Conservation (phyloP, 2,797 vertebrate genomes). For the Sebastes steindachneri region DNA sequence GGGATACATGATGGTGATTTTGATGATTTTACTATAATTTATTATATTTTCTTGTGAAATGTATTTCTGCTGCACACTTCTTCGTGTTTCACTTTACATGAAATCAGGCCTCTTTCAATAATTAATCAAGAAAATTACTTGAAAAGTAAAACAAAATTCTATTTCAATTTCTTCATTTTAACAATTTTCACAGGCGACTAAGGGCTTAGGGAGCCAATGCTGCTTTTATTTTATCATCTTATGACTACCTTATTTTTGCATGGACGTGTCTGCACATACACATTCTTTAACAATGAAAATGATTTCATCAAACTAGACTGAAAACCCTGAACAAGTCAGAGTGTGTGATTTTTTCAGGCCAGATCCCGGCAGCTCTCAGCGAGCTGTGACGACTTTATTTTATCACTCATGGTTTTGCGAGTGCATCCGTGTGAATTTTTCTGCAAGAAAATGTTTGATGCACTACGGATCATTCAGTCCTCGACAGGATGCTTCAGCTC, state of each 20-base stretch:
- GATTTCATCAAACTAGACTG: background rate
- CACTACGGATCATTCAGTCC: background rate
- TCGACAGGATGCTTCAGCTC: conserved; percentile 3
- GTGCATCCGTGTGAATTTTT: conserved; percentile 8
- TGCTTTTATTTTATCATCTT: background rate
- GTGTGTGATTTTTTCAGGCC: background rate
- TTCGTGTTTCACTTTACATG: background rate
- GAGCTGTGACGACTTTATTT: conserved; percentile 32
- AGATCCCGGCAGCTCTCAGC: conserved; percentile 18
- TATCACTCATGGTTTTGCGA: background rate
- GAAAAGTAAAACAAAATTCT: background rate
- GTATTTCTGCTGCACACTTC: background rate
- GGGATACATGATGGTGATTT: too few species aligned
- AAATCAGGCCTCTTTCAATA: background rate
- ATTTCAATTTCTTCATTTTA: background rate
- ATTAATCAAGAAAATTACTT: background rate
- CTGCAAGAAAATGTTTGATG: background rate
- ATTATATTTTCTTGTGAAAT: background rate
- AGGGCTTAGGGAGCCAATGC: too few species aligned
- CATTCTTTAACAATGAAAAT: background rate
- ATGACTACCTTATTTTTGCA: background rate
- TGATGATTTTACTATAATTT: background rate
- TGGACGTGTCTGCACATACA: background rate
- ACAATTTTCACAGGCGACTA: background rate
- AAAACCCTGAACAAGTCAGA: background rate